These are phyloP conservation scores for Pelodytes ibericus DNA, from an alignment of 2,797 vertebrate genomes.

Conservation along the genomic window DNA sequence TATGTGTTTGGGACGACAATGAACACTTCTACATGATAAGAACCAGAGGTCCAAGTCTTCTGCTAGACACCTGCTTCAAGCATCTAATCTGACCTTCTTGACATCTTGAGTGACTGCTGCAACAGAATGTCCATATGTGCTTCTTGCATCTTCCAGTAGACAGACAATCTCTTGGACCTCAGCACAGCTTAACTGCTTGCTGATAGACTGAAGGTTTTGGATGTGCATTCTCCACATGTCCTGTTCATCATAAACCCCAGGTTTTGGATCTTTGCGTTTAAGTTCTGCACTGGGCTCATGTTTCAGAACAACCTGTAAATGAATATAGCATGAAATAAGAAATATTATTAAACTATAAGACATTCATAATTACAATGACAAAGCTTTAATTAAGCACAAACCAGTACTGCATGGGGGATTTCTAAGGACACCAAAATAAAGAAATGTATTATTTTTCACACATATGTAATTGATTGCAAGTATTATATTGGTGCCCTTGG, in stretches of 20 bases:
- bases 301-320: conserved; percentile 40
- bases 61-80: too few relatives aligned
- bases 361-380: background rate
- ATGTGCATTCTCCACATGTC: conserved; percentile 48
- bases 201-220: conserved; percentile 39
- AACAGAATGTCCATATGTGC: conserved; percentile 46
- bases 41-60: too few relatives aligned
- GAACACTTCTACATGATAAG: too few relatives aligned
- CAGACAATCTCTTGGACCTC: conserved; percentile 36
- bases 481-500: too few relatives aligned
- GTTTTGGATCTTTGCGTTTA: conserved; percentile 22
- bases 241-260: conserved; percentile 49
- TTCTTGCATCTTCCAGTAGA: conserved; percentile 42
- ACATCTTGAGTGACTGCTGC: conserved; percentile 35
- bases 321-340: background rate
- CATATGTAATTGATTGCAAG: too few relatives aligned
- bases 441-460: too few relatives aligned
- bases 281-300: conserved; percentile 43
- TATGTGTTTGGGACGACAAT: too few relatives aligned
- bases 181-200: conserved; percentile 38
- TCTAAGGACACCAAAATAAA: too few relatives aligned
- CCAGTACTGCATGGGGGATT: too few relatives aligned
- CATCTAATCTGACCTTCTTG: conserved; percentile 33
- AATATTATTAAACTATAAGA: background rate
- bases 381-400: background rate